A percentile compares a stretch with the other conserved stretches of the same genome.
Conservation (phyloP, 2,113 vertebrate species). For the Nerophis lumbriciformis region DNA sequence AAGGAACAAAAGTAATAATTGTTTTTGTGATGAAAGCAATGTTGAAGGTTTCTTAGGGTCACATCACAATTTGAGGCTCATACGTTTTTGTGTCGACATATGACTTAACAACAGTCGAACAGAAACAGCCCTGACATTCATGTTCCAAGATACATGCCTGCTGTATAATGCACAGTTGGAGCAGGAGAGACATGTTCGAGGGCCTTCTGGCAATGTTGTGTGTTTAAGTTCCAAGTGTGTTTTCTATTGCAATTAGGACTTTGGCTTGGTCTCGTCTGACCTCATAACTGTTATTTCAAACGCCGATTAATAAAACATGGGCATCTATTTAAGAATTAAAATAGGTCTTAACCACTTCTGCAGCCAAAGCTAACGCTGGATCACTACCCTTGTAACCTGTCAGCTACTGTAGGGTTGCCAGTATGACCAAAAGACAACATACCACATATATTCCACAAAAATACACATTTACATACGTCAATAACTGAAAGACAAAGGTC, state of each 20-base stretch:
- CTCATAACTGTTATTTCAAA: slow-evolving; percentile 93
- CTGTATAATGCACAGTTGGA: slow-evolving; percentile 35
- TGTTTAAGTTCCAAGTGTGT: slow-evolving; percentile 71
- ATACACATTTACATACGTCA: too few relatives aligned
- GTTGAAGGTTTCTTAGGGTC: neutral
- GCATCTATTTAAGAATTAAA: slow-evolving; percentile 89
- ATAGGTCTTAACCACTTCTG: slow-evolving; percentile 70
- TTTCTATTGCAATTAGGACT: slow-evolving; percentile 87
- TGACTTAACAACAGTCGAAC: slow-evolving; percentile 19
- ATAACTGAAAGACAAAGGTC: too few relatives aligned
- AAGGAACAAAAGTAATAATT: neutral
- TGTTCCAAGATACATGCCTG: slow-evolving; percentile 29
- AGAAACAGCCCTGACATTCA: slow-evolving; percentile 35
- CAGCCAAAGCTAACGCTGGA: slow-evolving; percentile 64
- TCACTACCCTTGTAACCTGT: slow-evolving; percentile 4
- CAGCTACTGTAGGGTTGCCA: too few relatives aligned
- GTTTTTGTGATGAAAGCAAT: too few relatives aligned
- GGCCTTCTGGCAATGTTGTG: slow-evolving; percentile 40
- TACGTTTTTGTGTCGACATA: slow-evolving; percentile 19
- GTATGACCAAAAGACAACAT: neutral
- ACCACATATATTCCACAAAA: neutral
- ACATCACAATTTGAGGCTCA: neutral
- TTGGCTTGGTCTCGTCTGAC: slow-evolving; percentile 81
- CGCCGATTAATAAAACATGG: slow-evolving; percentile 91
- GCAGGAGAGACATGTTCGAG: slow-evolving; percentile 16